Conservation (phyloP, 2,888 invertebrate species). For the Diaprepes abbreviatus region DNA sequence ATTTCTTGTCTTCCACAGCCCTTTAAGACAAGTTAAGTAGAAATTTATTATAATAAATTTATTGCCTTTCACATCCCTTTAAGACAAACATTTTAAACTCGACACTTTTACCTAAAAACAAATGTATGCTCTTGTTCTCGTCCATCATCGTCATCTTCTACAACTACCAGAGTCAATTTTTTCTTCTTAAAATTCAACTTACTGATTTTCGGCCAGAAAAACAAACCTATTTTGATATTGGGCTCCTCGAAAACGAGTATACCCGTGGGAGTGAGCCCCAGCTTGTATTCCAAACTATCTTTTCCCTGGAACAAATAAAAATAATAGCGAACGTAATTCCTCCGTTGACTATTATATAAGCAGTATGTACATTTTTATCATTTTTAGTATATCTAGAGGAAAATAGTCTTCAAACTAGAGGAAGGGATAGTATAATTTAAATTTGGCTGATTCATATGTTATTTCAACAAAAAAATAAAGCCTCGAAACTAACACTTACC, state of each 20-base stretch:
- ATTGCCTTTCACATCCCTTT: too few species aligned
- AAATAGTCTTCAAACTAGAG: too few species aligned
- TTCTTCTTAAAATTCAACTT: constrained; percentile 98
- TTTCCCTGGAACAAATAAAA: constrained; percentile 76
- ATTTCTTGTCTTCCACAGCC: too few species aligned
- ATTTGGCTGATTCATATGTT: too few species aligned
- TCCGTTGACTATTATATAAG: too few species aligned
- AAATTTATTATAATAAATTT: too few species aligned
- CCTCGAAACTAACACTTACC: constrained; percentile 64
- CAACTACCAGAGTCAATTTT: constrained; percentile 95
- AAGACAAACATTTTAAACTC: too few species aligned
- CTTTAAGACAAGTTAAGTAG: too few species aligned
- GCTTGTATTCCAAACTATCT: constrained; percentile 95
- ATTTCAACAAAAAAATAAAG: background rate
- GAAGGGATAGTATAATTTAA: too few species aligned
- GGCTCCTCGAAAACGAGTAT: constrained; percentile 97
- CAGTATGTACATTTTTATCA: too few species aligned
- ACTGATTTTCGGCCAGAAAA: constrained; percentile 99
- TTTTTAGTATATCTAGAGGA: too few species aligned
- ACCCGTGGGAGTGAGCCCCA: constrained; percentile 98
- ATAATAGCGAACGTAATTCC: too few species aligned
- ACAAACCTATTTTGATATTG: constrained; percentile 94
- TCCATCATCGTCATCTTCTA: constrained; percentile 98
- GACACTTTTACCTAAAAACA: constrained; percentile 88
- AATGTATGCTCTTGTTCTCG: constrained; percentile 98